phyloP scores from a whole-genome alignment of 1,140 invertebrate species.

The Drosophila nigromelanica region DNA sequence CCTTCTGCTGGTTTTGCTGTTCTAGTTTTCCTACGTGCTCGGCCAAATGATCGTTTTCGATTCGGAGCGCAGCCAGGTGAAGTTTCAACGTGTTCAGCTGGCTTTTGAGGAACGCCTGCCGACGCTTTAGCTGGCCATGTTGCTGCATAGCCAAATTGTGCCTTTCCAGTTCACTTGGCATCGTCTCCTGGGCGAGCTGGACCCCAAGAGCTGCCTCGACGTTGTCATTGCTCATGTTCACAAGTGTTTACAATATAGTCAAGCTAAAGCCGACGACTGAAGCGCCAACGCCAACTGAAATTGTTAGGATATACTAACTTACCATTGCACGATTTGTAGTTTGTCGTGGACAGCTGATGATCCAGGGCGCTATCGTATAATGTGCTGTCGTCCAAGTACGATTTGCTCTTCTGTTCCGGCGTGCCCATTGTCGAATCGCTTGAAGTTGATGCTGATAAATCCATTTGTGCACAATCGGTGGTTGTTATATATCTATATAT shows the following conservation, averaged over 20 bases:
- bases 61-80: slow-evolving; percentile 30
- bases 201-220: background rate
- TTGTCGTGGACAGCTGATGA: slow-evolving; percentile 63
- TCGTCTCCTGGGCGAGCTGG: background rate
- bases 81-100: slow-evolving; percentile 37
- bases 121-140: slow-evolving; percentile 2
- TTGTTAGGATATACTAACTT: slow-evolving; percentile 18
- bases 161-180: background rate
- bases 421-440: slow-evolving; percentile 50
- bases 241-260: background rate
- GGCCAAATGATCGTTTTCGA: slow-evolving; percentile 34
- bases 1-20: slow-evolving; percentile 7
- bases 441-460: slow-evolving; percentile 59
- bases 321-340: slow-evolving; percentile 77
- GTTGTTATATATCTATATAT: slow-evolving; percentile 10
- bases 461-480: slow-evolving; percentile 54
- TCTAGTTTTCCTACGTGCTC: background rate
- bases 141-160: background rate
- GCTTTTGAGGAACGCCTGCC: slow-evolving; percentile 9
- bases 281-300: slow-evolving; percentile 14
- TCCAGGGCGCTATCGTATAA: slow-evolving; percentile 76
- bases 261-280: slow-evolving; percentile 5
- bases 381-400: slow-evolving; percentile 51
- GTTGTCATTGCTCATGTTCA: background rate
- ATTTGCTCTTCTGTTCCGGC: slow-evolving; percentile 50